phyloP scores from a whole-genome alignment of 2,888 invertebrate genomes.

The Metallyticus violacea region DNA sequence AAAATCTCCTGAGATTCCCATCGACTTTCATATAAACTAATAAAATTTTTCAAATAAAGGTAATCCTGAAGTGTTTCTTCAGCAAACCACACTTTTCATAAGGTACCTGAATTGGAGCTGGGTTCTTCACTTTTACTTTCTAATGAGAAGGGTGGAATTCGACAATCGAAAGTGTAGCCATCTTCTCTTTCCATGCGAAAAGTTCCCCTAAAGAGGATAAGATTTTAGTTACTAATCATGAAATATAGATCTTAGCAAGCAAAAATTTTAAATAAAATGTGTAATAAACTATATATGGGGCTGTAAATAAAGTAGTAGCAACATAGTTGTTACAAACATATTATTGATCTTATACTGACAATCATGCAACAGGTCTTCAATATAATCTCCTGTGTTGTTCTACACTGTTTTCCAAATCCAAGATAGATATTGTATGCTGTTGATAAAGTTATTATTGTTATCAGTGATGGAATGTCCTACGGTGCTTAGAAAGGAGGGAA shows the following conservation, averaged over 20 bases:
- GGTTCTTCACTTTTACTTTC: conserved; percentile 85
- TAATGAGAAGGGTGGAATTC: conserved; percentile 95
- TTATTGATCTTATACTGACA: neutral
- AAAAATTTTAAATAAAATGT: no score
- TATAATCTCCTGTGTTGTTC: no score
- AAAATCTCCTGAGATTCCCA: neutral
- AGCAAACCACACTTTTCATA: neutral
- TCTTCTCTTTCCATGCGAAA: conserved; percentile 97
- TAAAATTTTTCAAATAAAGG: neutral
- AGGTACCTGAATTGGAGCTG: neutral
- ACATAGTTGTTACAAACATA: no score
- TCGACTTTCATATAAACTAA: neutral
- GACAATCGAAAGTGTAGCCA: conserved; percentile 94
- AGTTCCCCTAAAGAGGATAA: conserved; percentile 70
- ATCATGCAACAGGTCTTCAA: no score
- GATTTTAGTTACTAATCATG: no score
- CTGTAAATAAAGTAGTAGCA: neutral
- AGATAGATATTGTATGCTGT: no score
- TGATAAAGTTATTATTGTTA: no score
- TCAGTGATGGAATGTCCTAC: no score
- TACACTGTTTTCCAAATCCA: no score
- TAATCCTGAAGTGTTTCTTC: neutral
- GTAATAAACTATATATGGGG: neutral
- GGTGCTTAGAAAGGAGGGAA: no score
- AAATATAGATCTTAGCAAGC: no score